These are phyloP conservation scores for Leptopterna dolabrata DNA, from an alignment of 2,888 invertebrate species.

Conservation along the genomic window DNA sequence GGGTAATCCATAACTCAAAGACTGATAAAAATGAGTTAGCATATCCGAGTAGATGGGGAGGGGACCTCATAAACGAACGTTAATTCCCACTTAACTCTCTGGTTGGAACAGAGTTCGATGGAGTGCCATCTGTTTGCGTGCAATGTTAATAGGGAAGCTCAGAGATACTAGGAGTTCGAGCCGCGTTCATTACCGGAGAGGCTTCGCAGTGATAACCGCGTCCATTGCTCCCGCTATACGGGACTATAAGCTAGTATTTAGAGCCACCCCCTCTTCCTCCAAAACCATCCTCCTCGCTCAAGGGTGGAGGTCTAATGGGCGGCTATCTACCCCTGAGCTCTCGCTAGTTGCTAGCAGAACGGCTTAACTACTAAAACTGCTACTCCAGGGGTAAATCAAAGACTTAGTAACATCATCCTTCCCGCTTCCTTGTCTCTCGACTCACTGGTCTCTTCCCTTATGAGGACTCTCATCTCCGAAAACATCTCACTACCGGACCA, in stretches of 20 bases:
- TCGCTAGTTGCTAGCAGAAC: not conserved
- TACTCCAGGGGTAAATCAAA: constrained; percentile 37
- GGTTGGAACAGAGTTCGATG: constrained; percentile 16
- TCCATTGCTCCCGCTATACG: constrained; percentile 36
- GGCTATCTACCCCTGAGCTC: constrained; percentile 22
- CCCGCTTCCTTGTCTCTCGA: not conserved
- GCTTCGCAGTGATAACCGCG: constrained; percentile 30
- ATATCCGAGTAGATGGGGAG: not conserved
- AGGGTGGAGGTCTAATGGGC: constrained; percentile 25
- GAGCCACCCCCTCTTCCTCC: not conserved
- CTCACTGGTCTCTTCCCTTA: not conserved
- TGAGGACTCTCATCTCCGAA: not conserved
- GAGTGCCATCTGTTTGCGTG: constrained; percentile 33
- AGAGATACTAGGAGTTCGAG: constrained; percentile 33
- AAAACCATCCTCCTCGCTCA: not conserved
- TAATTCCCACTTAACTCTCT: not conserved
- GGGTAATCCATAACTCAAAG: not conserved
- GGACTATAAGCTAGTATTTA: constrained; percentile 37
- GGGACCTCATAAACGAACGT: not conserved
- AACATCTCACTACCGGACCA: constrained; percentile 9
- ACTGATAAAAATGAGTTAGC: not conserved
- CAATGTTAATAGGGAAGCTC: constrained; percentile 43
- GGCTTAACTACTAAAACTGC: constrained; percentile 19
- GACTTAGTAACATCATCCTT: constrained; percentile 33
- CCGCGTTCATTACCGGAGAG: constrained; percentile 40